These are phyloP conservation scores for Catostomus latipinnis DNA, from an alignment of 2,797 vertebrate genomes.

Conservation along the genomic window DNA sequence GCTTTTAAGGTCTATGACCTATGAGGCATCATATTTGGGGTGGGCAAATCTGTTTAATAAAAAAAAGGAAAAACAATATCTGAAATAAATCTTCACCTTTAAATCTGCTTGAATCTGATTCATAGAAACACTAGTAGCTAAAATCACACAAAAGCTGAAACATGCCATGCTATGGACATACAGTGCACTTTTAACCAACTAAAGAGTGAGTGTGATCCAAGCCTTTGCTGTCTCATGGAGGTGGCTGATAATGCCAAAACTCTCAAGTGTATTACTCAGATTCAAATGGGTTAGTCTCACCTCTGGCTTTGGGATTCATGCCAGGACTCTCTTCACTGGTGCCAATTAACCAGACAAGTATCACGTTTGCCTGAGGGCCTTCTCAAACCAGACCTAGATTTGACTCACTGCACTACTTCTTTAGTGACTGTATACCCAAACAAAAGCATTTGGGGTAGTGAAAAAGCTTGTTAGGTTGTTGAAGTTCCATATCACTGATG, in stretches of 20 bases:
- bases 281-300: conserved; percentile 23
- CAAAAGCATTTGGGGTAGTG: neutral
- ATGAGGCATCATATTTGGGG: too few species aligned
- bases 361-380: conserved; percentile 48
- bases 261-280: conserved; percentile 15
- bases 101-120: neutral
- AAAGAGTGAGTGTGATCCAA: neutral
- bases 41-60: too few species aligned
- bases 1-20: too few species aligned
- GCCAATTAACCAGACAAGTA: conserved; percentile 59
- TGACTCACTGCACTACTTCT: conserved; percentile 57
- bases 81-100: too few species aligned
- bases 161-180: neutral
- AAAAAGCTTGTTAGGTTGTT: conserved; percentile 27
- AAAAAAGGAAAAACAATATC: too few species aligned
- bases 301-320: conserved; percentile 9
- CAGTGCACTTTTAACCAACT: neutral
- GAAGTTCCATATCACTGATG: neutral
- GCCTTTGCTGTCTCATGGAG: conserved; percentile 1
- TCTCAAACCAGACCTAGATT: conserved; percentile 38
- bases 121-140: neutral
- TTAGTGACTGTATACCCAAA: conserved; percentile 35
- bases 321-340: conserved; percentile 59
- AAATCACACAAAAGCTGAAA: neutral
- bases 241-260: conserved; percentile 26